Evolutionary conservation across 2,113 vertebrate species (phyloP).

Genomic region (Pipra filicauda): DNA sequence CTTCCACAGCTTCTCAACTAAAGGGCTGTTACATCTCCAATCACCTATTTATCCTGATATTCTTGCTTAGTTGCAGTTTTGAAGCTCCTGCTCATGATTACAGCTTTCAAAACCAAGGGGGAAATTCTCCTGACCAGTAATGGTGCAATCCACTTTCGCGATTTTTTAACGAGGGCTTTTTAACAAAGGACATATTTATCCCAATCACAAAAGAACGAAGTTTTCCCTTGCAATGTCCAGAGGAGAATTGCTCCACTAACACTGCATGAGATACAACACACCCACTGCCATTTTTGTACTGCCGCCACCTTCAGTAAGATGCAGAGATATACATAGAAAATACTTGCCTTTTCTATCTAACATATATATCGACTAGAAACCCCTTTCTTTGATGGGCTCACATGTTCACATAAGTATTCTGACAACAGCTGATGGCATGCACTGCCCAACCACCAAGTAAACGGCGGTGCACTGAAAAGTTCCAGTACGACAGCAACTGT

Average conservation of each 20-base stretch:
- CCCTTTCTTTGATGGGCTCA: not conserved
- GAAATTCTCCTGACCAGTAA: not conserved
- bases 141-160: not conserved
- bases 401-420: rapidly evolving
- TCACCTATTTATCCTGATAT: not conserved
- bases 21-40: not conserved
- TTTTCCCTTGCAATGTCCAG: not conserved
- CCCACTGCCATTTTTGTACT: not conserved
- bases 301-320: not conserved
- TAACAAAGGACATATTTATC: not conserved
- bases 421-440: not conserved
- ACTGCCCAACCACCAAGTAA: not conserved
- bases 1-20: not conserved
- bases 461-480: not conserved
- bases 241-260: not conserved
- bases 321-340: not conserved
- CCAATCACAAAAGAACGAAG: not conserved
- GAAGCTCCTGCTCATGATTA: not conserved
- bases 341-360: not conserved
- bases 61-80: not conserved
- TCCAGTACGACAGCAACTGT: not conserved
- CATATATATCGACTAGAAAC: not conserved
- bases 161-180: not conserved
- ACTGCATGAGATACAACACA: not conserved
- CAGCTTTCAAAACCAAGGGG: not conserved